Evolutionary conservation across 2,113 vertebrate species (phyloP).

Genomic region (Hyperoodon ampullatus): DNA sequence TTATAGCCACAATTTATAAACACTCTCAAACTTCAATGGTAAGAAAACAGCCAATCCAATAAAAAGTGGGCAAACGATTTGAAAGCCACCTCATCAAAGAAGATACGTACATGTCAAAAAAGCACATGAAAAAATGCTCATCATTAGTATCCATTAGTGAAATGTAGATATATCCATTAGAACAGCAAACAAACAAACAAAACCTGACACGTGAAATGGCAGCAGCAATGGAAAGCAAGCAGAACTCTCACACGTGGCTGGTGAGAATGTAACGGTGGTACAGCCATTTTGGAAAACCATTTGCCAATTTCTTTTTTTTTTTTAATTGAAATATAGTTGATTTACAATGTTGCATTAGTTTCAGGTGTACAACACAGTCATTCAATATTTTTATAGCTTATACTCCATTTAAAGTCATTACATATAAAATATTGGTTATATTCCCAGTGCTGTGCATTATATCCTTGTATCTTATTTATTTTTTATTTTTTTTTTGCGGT

Average conservation of each 20-base stretch:
- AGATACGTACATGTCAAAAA: not conserved
- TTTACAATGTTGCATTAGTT: too few species aligned
- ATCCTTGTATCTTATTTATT: too few species aligned
- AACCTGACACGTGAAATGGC: not conserved
- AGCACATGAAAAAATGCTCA: not conserved
- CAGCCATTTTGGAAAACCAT: not conserved
- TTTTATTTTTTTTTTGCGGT: too few species aligned
- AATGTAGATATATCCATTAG: not conserved
- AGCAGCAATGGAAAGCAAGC: not conserved
- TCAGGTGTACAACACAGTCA: too few species aligned
- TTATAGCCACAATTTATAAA: not conserved
- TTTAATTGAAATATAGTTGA: too few species aligned
- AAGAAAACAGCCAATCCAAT: not conserved
- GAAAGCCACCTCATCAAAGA: not conserved
- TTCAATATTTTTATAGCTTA: too few species aligned
- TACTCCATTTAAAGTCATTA: too few species aligned
- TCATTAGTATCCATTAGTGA: not conserved
- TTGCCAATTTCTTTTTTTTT: not conserved
- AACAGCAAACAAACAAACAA: not conserved
- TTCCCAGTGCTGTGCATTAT: too few species aligned
- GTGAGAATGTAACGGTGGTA: not conserved
- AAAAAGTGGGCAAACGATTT: not conserved
- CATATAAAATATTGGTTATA: too few species aligned
- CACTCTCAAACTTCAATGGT: not conserved
- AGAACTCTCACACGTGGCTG: not conserved